Evolutionary conservation across 2,113 vertebrate genomes (phyloP), one percentile per base, ranked within the genome.

Genomic region (Piprites chloris): DNA sequence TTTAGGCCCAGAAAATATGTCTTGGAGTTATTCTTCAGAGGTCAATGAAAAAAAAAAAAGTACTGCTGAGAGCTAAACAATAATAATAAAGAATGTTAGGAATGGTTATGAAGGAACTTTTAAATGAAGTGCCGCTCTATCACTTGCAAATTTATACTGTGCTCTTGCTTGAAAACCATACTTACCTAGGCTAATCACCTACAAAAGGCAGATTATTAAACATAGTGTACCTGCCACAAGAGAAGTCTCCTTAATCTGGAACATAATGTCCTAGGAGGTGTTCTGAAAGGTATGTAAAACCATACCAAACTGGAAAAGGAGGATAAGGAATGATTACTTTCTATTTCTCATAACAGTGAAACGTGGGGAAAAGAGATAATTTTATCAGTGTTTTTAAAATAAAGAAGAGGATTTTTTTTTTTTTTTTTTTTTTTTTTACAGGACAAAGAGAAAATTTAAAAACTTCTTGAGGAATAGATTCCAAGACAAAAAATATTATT

Each of bases 341-440:
- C 14, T 56, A 4, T 67, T 89, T 79, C 32, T 75, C 3, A 7
- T 67, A 75, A 49, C 6, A 86, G 10, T 67, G 26, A 85, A 62
- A 2, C 6, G 44, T 33, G 10, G 9, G 5, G 4, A 5, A n/a
- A 46, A 61, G 14, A 37, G 7, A 42, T 11, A n/a, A 71, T 55
- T 79, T 74, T 75, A 20, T n/a, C 8, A 56, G 5, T 32, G 6
- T 3, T 32, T 85, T 73, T 76, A 33, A 79, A 68, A 52, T 3
- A 85, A 63, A 21, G 2, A 49, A 13, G 55, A 35, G 2, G 1
- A 4, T 4, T 15, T 15, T 27, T 6, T 5, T 21, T 30, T 22
- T 13, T 1, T 9, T 44, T 41, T 72, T 56, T 56, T 14, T 0
- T 9, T 44, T 42, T 73, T 58, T 49, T 9, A 14, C 21, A 35